Evolutionary conservation across 2,797 vertebrate genomes (phyloP), one percentile per base, ranked within the genome.

Genomic region (Sebastes itinus): DNA sequence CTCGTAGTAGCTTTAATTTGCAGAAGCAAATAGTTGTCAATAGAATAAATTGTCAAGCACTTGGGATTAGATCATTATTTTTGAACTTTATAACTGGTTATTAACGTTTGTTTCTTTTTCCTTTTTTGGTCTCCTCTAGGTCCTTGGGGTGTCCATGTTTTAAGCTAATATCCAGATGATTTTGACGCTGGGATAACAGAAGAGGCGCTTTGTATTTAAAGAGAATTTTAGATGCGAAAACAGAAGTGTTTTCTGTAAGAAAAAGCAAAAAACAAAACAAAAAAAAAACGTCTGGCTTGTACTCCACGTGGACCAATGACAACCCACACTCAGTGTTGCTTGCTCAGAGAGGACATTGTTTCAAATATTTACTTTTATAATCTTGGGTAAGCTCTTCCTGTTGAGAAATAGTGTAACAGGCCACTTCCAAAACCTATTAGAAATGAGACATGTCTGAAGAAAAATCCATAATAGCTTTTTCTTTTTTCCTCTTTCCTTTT

Each of bases 81-180:
- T 69, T 14, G 1, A 79, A 80, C 65, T 62, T 54, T 22, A 78
- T 71, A 70, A 65, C 58, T 63, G 67, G 28, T 83, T 85, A 78
- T 83, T 88, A 61, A 86, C 42, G 4, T n/a, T 52, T 85, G 76
- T 88, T 14, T n/a, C 5, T 16, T 23, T 7, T 4, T 91, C 33
- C 33, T 23, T 35, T 7, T 86, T 90, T 88, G 91, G 46, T 90
- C 62, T 84, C 91, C 86, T 95, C 89, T 93, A 99, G 98, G 98
- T 99, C 96, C 97, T 99, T 91, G 98, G 98, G 91, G 98, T 99
- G 95, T 97, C 97, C 95, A 99, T 99, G 98, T 99, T 99, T 97
- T 99, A 98, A 99, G 93, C 93, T 95, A 91, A 94, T 88, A 91
- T 91, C 93, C 89, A 96, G 97, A 94, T 81, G 89, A 89, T 90